These are phyloP conservation scores for Pampusana beccarii DNA, from an alignment of 2,113 vertebrate genomes.

Conservation along the genomic window DNA sequence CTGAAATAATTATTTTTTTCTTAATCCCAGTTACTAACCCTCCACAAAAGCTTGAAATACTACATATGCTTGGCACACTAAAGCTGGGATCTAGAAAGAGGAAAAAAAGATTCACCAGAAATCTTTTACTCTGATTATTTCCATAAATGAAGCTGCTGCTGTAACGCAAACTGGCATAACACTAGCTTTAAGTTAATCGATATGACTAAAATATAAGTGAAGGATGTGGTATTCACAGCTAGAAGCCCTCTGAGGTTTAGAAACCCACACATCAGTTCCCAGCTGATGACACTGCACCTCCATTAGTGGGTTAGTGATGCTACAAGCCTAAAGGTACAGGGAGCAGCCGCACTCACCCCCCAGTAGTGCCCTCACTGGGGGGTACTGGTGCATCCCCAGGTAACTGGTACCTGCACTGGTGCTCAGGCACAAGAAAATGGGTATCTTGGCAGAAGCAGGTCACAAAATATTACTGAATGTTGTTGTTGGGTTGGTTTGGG, in stretches of 20 bases:
- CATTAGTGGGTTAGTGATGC: accelerated
- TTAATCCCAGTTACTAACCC: neutral
- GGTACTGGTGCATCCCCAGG: neutral
- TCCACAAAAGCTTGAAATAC: neutral
- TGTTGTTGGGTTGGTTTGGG: neutral
- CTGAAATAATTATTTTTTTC: neutral
- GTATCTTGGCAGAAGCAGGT: neutral
- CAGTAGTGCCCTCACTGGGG: accelerated
- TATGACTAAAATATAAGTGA: neutral
- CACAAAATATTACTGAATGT: neutral
- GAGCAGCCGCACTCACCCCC: neutral
- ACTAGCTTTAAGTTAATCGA: neutral
- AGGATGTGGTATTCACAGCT: neutral
- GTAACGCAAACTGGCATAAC: neutral
- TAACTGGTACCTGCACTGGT: accelerated
- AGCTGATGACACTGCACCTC: neutral
- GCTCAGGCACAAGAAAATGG: neutral
- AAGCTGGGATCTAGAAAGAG: neutral
- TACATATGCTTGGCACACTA: neutral
- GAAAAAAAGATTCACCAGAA: neutral
- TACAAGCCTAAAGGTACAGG: neutral
- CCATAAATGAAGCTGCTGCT: neutral
- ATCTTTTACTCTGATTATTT: neutral
- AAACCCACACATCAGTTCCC: neutral
- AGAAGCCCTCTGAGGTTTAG: neutral